Evolutionary conservation across 2,797 vertebrate genomes (phyloP).

Genomic region (Miichthys miiuy): DNA sequence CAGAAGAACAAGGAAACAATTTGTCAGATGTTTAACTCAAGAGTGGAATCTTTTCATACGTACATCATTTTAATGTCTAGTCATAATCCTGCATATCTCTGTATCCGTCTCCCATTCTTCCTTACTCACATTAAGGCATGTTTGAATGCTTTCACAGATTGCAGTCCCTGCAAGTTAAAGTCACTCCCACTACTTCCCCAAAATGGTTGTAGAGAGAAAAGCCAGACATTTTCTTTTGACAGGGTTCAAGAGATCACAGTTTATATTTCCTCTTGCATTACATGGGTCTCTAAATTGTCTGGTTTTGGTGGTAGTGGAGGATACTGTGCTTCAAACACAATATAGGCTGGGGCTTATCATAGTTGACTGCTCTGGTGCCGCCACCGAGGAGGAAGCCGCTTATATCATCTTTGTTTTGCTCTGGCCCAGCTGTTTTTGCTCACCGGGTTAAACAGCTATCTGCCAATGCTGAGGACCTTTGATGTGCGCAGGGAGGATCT

Average conservation of each 20-base stretch:
- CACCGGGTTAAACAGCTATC: constrained; percentile 67
- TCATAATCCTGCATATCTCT: constrained; percentile 30
- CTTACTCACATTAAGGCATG: constrained; percentile 43
- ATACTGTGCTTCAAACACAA: constrained; percentile 61
- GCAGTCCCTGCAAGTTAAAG: constrained; percentile 53
- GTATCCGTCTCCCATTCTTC: constrained; percentile 32
- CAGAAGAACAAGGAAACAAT: constrained; percentile 55
- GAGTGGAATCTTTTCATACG: constrained; percentile 31
- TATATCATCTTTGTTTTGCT: constrained; percentile 84
- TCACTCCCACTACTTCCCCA: constrained; percentile 69
- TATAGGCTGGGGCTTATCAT: constrained; percentile 66
- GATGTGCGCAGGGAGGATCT: constrained; percentile 63
- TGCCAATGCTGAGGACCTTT: constrained; percentile 74
- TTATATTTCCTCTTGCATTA: constrained; percentile 81
- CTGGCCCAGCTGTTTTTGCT: constrained; percentile 78
- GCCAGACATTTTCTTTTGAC: constrained; percentile 73
- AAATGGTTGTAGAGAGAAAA: constrained; percentile 72
- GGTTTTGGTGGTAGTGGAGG: constrained; percentile 47
- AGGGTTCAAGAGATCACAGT: constrained; percentile 79
- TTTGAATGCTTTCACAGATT: constrained; percentile 69
- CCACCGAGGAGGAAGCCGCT: constrained; percentile 68
- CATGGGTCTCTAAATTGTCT: constrained; percentile 74
- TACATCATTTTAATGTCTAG: constrained; percentile 41
- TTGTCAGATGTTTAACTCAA: constrained; percentile 47
- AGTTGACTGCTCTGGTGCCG: constrained; percentile 61